These are phyloP conservation scores for Solenodon paradoxus DNA, from an alignment of 2,113 vertebrate species.

Conservation along the genomic window DNA sequence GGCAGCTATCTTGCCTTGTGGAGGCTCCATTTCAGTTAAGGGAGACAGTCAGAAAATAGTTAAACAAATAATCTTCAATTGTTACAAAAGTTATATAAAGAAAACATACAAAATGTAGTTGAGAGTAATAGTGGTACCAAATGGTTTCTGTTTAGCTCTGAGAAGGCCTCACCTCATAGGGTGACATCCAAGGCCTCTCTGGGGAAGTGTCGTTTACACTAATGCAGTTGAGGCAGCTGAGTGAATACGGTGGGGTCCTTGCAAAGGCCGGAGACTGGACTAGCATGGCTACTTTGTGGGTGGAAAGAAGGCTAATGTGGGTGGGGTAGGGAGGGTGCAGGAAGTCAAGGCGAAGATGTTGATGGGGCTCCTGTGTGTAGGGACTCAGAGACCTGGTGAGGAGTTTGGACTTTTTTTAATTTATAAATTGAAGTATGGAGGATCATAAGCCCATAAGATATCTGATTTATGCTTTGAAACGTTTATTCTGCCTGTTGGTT, in stretches of 20 bases:
- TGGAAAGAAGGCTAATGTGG: not conserved
- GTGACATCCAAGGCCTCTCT: too few species aligned
- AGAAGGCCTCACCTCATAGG: not conserved
- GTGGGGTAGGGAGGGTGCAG: not conserved
- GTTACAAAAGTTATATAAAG: not conserved
- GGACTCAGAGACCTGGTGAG: not conserved
- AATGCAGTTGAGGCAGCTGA: not conserved
- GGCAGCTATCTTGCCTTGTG: not conserved
- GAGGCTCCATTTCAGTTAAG: not conserved
- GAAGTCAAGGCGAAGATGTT: not conserved
- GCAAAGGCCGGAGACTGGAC: not conserved
- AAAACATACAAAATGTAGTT: not conserved
- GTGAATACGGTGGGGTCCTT: not conserved
- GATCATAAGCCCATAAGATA: not conserved
- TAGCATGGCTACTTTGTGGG: not conserved
- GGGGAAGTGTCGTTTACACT: not conserved
- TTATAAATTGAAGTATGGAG: not conserved
- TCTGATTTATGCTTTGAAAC: not conserved
- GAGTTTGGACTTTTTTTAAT: not conserved
- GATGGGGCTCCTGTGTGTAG: not conserved
- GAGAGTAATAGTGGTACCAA: not conserved
- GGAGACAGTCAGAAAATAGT: not conserved
- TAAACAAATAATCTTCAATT: not conserved
- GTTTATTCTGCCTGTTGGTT: not conserved
- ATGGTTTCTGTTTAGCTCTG: not conserved